These are phyloP conservation scores for Drosophila setosimentum DNA, from an alignment of 2,888 invertebrate genomes.

Conservation along the genomic window DNA sequence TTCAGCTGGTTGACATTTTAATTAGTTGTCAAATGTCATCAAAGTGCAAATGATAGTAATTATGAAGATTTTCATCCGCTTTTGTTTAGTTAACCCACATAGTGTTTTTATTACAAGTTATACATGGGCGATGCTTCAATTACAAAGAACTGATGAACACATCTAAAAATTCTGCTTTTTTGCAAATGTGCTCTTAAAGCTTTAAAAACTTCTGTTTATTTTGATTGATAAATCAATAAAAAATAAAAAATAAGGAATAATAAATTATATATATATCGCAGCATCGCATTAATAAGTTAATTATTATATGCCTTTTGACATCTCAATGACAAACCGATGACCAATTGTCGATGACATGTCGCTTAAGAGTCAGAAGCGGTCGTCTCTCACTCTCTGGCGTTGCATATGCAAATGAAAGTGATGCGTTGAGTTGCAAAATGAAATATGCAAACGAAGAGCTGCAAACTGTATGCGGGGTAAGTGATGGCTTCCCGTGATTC, in stretches of 20 bases:
- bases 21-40: constrained; percentile 66
- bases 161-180: not conserved
- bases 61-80: constrained; percentile 33
- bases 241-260: not conserved
- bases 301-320: not conserved
- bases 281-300: not conserved
- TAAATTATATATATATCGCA: not conserved
- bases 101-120: not conserved
- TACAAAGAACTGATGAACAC: not conserved
- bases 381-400: constrained; percentile 8
- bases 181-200: not conserved
- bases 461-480: constrained; percentile 1
- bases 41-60: constrained; percentile 16
- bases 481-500: not conserved
- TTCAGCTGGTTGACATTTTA: constrained; percentile 60
- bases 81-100: constrained; percentile 19
- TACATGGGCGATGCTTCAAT: not conserved
- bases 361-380: constrained; percentile 30
- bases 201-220: not conserved
- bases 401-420: constrained; percentile 38
- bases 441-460: not conserved
- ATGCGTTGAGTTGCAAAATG: constrained; percentile 26
- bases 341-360: constrained; percentile 31
- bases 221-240: not conserved
- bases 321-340: not conserved